Evolutionary conservation across 2,888 invertebrate species (phyloP).

Genomic region (Anthophora plumipes): DNA sequence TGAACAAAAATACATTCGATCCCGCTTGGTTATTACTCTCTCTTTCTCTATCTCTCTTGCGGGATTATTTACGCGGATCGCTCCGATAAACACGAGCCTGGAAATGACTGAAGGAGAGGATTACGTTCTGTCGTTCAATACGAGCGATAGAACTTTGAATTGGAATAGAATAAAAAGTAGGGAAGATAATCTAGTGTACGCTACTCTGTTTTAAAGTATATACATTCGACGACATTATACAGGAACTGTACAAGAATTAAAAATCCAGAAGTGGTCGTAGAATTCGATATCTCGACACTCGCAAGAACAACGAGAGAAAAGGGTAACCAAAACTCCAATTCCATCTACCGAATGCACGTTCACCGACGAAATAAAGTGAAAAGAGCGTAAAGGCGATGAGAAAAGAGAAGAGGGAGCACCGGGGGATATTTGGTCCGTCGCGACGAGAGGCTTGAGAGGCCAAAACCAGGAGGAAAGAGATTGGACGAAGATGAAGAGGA

Average conservation of each 20-base stretch:
- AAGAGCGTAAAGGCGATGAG: slow-evolving; percentile 25
- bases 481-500: slow-evolving; percentile 35
- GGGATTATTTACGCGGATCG: background rate
- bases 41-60: no score
- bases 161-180: no score
- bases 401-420: slow-evolving; percentile 1
- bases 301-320: slow-evolving; percentile 59
- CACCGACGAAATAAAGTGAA: slow-evolving; percentile 18
- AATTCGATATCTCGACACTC: slow-evolving; percentile 16
- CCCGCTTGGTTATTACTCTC: slow-evolving; percentile 4
- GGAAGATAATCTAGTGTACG: no score
- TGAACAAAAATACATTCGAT: slow-evolving; percentile 44
- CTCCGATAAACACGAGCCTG: background rate
- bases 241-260: no score
- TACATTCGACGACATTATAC: no score
- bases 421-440: slow-evolving; percentile 44
- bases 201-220: no score
- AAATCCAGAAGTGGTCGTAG: no score
- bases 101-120: no score
- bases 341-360: slow-evolving; percentile 54
- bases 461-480: slow-evolving; percentile 1
- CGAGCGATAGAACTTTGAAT: no score
- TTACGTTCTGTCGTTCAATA: no score
- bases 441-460: slow-evolving; percentile 5
- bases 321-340: slow-evolving; percentile 46